phyloP scores from a whole-genome alignment of 2,797 vertebrate species.

The Catamblyrhynchus diadema region DNA sequence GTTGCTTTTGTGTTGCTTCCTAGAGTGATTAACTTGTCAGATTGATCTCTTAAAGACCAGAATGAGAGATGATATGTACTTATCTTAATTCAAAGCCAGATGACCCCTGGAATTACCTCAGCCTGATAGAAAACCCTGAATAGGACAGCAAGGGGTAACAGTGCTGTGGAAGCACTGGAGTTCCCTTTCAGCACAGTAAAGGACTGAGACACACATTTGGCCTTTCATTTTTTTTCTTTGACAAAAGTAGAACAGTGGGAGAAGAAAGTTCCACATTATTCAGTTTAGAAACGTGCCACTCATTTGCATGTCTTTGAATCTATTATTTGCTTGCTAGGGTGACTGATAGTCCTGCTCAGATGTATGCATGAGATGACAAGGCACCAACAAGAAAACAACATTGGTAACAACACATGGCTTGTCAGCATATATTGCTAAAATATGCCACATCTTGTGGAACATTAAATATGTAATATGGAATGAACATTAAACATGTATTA shows the following conservation, averaged over 20 bases:
- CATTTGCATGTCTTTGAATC: not conserved
- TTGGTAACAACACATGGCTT: constrained; percentile 8
- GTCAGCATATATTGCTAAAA: constrained; percentile 37
- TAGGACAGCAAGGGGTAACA: not conserved
- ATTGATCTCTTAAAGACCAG: not conserved
- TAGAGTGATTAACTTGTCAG: not conserved
- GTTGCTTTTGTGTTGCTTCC: not conserved
- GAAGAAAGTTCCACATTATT: not conserved
- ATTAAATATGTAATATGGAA: not conserved
- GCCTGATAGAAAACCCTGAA: not conserved
- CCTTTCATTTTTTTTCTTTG: not conserved
- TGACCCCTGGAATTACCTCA: not conserved
- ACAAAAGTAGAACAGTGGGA: not conserved
- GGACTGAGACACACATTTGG: not conserved
- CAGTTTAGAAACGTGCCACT: not conserved
- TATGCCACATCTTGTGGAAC: not conserved
- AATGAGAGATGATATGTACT: not conserved
- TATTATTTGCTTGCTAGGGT: not conserved
- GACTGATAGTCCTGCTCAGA: not conserved
- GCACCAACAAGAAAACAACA: not conserved
- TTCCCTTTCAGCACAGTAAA: not conserved
- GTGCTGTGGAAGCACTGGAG: not conserved
- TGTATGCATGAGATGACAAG: not conserved
- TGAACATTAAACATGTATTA: constrained; percentile 32
- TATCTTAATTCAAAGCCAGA: not conserved